Evolutionary conservation across 2,888 invertebrate genomes (phyloP).

Genomic region (Euspilapteryx auroguttella): DNA sequence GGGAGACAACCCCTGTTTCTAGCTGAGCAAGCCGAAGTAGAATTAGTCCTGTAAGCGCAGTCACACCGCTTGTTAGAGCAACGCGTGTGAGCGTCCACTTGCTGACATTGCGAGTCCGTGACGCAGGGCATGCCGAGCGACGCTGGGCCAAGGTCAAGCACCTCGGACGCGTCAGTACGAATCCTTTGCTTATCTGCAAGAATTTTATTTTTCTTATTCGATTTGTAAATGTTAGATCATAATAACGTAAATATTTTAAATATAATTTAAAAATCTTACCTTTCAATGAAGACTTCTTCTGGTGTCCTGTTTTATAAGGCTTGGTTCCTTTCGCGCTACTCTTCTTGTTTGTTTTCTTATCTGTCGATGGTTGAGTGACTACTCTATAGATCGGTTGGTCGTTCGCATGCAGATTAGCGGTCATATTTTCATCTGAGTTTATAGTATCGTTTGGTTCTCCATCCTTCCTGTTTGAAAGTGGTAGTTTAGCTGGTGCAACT

Average conservation of each 20-base stretch:
- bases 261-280: no score
- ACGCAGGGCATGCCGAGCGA: constrained; percentile 79
- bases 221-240: no score
- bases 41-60: constrained; percentile 65
- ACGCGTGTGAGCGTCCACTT: constrained; percentile 75
- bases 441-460: constrained; percentile 40
- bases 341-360: constrained; percentile 44
- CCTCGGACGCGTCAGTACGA: constrained; percentile 21
- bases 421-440: constrained; percentile 33
- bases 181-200: constrained; percentile 42
- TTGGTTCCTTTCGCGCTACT: constrained; percentile 31
- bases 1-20: constrained; percentile 76
- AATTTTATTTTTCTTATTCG: background rate
- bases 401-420: constrained; percentile 47
- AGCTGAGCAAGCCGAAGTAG: constrained; percentile 69
- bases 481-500: constrained; percentile 29
- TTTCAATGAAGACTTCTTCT: constrained; percentile 49
- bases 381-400: constrained; percentile 51
- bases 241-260: no score
- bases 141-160: constrained; percentile 54
- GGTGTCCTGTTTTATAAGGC: constrained; percentile 33
- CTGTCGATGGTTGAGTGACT: constrained; percentile 42
- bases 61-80: constrained; percentile 79
- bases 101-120: constrained; percentile 76
- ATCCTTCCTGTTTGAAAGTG: constrained; percentile 36